Evolutionary conservation across 2,113 vertebrate genomes (phyloP).

Genomic region (Rhodinocichla rosea): DNA sequence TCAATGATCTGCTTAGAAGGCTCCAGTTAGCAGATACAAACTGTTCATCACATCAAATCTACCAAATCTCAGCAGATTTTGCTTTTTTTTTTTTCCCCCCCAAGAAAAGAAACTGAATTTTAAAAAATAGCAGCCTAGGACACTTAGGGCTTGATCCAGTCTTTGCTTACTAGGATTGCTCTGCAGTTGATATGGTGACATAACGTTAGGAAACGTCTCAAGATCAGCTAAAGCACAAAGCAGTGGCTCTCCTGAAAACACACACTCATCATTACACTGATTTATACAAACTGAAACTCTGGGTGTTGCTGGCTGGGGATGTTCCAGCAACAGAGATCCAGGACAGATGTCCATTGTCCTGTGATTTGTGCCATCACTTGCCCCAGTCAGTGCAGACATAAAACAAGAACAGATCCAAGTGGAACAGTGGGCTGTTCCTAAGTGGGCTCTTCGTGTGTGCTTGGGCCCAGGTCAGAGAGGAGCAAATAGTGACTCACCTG

Average conservation of each 20-base stretch:
- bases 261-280: neutral
- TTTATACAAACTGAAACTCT: neutral
- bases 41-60: neutral
- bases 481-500: neutral
- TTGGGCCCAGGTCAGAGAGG: neutral
- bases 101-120: neutral
- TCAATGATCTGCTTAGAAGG: neutral
- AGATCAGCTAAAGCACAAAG: neutral
- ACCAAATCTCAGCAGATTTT: neutral
- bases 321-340: neutral
- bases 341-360: neutral
- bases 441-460: accelerated
- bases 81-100: too few relatives aligned
- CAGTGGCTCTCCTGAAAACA: neutral
- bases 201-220: neutral
- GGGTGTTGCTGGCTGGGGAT: neutral
- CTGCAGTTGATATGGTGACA: neutral
- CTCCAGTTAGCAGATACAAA: neutral
- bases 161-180: neutral
- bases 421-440: neutral
- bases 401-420: neutral
- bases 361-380: neutral
- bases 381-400: neutral
- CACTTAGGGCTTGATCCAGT: neutral
- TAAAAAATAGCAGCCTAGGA: neutral